Conservation (phyloP, 2,797 vertebrate species). For the Sphenopsis melanotis region DNA sequence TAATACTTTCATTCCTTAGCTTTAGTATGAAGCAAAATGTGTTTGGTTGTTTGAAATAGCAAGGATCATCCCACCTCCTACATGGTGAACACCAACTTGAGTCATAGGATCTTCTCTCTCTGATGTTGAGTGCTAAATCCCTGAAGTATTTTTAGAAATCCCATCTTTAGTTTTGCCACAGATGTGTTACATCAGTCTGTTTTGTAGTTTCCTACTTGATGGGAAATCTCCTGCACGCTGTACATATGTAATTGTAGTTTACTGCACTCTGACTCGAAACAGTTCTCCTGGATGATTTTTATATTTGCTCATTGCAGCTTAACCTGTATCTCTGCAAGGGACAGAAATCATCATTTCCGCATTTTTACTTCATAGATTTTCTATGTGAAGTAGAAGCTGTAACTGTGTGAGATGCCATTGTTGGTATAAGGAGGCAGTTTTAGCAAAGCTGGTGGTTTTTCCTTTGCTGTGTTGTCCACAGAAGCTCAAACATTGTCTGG, state of each 20-base stretch:
- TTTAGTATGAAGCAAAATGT: background rate
- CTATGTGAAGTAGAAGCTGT: background rate
- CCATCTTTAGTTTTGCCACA: background rate
- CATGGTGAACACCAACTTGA: background rate
- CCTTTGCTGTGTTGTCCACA: background rate
- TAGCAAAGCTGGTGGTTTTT: background rate
- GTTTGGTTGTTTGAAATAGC: background rate
- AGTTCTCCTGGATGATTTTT: background rate
- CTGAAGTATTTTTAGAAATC: background rate
- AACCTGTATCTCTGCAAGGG: background rate
- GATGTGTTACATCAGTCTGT: background rate
- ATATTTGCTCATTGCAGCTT: background rate
- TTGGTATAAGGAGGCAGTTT: background rate
- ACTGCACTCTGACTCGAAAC: background rate
- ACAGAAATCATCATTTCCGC: background rate
- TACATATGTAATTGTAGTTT: background rate
- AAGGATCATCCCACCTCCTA: background rate
- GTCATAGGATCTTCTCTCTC: background rate
- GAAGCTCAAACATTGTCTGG: slow-evolving; percentile 51
- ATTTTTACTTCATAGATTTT: background rate
- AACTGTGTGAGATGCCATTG: background rate
- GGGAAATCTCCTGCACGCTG: background rate
- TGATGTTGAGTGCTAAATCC: background rate
- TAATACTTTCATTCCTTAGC: background rate
- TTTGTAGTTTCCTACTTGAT: background rate